These are phyloP conservation scores for Microplitis manilae DNA, from an alignment of 2,888 invertebrate species.

Conservation along the genomic window DNA sequence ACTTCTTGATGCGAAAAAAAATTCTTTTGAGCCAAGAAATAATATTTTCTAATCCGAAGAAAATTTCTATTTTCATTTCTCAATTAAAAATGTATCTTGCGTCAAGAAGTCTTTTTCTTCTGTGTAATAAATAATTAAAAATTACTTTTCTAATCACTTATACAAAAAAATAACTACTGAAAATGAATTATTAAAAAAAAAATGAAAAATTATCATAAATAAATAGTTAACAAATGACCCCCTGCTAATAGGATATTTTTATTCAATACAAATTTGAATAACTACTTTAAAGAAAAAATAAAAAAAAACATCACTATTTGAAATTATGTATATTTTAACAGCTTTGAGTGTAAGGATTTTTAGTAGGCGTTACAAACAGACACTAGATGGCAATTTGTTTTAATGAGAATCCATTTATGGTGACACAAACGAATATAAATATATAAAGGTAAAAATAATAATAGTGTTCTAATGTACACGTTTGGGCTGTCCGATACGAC, in stretches of 20 bases:
- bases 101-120: too few relatives aligned
- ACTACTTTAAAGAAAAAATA: slow-evolving; percentile 8
- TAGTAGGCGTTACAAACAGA: slow-evolving; percentile 16
- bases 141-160: too few relatives aligned
- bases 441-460: not conserved
- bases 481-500: not conserved
- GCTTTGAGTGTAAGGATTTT: slow-evolving; percentile 11
- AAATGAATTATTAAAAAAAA: not conserved
- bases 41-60: too few relatives aligned
- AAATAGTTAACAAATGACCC: slow-evolving; percentile 23
- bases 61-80: too few relatives aligned
- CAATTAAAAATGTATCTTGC: too few relatives aligned
- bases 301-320: slow-evolving; percentile 28
- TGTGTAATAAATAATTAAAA: too few relatives aligned
- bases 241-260: not conserved
- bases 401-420: slow-evolving; percentile 38
- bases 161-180: too few relatives aligned
- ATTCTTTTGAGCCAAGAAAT: too few relatives aligned
- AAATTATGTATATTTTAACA: slow-evolving; percentile 26
- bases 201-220: slow-evolving; percentile 28
- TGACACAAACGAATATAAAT: slow-evolving; percentile 23
- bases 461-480: not conserved
- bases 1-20: too few relatives aligned
- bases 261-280: not conserved
- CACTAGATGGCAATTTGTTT: slow-evolving; percentile 30